These are phyloP conservation scores for Contarinia nasturtii DNA, from an alignment of 1,140 invertebrate genomes.

Conservation along the genomic window DNA sequence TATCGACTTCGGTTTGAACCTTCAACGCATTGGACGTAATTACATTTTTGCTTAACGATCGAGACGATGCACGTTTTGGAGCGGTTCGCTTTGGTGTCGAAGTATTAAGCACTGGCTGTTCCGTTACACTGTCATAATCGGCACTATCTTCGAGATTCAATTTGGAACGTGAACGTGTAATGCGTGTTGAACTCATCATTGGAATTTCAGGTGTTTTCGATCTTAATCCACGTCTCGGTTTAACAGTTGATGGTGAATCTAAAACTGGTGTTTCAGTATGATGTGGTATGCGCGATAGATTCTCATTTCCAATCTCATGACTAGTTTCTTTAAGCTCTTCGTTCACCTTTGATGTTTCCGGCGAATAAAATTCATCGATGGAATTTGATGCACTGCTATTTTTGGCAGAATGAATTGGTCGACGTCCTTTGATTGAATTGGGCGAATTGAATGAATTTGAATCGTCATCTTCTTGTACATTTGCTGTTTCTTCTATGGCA, in stretches of 20 bases:
- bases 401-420: not conserved
- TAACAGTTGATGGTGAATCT: not conserved
- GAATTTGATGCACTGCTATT: constrained; percentile 1
- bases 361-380: constrained; percentile 1
- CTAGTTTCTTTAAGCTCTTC: not conserved
- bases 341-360: not conserved
- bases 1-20: not conserved
- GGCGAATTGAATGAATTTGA: not conserved
- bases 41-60: no score
- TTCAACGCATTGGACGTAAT: not conserved
- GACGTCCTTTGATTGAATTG: not conserved
- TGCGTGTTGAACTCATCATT: not conserved
- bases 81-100: no score
- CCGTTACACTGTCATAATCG: no score
- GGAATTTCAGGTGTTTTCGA: not conserved
- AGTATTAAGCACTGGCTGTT: no score
- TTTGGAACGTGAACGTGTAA: not conserved
- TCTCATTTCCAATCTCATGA: not conserved
- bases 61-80: no score
- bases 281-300: not conserved
- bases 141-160: not conserved
- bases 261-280: not conserved
- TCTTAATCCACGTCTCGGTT: not conserved
- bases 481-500: not conserved
- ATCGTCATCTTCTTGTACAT: not conserved